Evolutionary conservation across 2,888 invertebrate species (phyloP).

Genomic region (Lepeophtheirus nordmannii): DNA sequence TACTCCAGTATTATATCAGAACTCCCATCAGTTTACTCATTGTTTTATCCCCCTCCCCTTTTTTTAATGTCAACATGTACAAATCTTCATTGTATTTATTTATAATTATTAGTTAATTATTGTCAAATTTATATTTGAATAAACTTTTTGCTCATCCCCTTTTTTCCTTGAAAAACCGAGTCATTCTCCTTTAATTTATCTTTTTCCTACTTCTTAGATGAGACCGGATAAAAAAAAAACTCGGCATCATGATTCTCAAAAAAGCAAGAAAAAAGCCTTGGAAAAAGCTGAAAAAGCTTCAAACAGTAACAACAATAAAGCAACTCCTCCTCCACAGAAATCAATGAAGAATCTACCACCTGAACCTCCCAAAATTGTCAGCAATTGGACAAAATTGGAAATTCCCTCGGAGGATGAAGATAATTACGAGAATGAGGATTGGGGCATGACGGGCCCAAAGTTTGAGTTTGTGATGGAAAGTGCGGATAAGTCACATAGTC

Average conservation of each 20-base stretch:
- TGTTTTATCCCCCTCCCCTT: too few species aligned
- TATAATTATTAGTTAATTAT: too few species aligned
- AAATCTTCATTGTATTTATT: too few species aligned
- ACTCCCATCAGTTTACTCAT: too few species aligned
- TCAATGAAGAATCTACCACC: background rate
- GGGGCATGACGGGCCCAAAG: background rate
- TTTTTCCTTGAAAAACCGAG: too few species aligned
- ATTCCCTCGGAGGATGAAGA: background rate
- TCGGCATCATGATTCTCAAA: conserved; percentile 12
- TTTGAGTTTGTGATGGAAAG: background rate
- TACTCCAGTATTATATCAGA: too few species aligned
- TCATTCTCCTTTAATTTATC: too few species aligned
- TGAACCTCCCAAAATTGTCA: conserved; percentile 7
- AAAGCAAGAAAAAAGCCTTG: conserved; percentile 8
- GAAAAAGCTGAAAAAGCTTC: background rate
- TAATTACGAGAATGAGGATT: background rate
- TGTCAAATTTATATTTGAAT: too few species aligned
- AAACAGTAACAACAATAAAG: background rate
- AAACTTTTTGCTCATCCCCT: too few species aligned
- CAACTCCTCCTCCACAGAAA: background rate
- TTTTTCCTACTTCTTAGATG: background rate
- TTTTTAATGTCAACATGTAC: too few species aligned
- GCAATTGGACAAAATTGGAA: conserved; percentile 17
- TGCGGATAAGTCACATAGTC: conserved; percentile 4
- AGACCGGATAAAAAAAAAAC: conserved; percentile 6